Conservation (phyloP, 2,113 vertebrate species). For the Lontra canadensis region DNA sequence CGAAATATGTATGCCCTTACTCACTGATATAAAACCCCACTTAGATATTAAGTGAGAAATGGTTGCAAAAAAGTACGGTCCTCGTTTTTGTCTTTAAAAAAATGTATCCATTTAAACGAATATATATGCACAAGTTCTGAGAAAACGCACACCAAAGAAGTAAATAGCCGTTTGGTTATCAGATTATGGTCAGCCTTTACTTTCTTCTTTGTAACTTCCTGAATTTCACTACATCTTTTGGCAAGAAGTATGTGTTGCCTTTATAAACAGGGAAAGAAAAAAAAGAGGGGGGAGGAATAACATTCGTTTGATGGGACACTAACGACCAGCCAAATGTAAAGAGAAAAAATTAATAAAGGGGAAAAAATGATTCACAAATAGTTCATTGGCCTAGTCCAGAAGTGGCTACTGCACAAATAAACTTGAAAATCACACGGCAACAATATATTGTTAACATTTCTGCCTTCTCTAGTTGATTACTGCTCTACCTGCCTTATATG, state of each 20-base stretch:
- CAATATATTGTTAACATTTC: neutral
- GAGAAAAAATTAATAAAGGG: neutral
- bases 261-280: neutral
- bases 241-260: neutral
- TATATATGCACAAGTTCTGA: neutral
- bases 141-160: neutral
- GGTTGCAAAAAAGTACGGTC: neutral
- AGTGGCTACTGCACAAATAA: neutral
- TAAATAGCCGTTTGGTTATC: neutral
- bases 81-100: neutral
- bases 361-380: neutral
- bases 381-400: neutral
- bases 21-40: neutral
- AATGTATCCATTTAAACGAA: neutral
- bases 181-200: neutral
- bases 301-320: neutral
- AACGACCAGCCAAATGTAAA: neutral
- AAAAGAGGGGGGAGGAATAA: neutral
- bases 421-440: neutral
- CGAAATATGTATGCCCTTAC: neutral
- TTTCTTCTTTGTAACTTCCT: neutral
- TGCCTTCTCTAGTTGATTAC: neutral
- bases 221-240: conserved; percentile 4
- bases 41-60: neutral
- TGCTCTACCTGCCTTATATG: neutral